These are phyloP conservation scores for Acrossocheilus fasciatus DNA, from an alignment of 2,797 vertebrate genomes.

Conservation along the genomic window DNA sequence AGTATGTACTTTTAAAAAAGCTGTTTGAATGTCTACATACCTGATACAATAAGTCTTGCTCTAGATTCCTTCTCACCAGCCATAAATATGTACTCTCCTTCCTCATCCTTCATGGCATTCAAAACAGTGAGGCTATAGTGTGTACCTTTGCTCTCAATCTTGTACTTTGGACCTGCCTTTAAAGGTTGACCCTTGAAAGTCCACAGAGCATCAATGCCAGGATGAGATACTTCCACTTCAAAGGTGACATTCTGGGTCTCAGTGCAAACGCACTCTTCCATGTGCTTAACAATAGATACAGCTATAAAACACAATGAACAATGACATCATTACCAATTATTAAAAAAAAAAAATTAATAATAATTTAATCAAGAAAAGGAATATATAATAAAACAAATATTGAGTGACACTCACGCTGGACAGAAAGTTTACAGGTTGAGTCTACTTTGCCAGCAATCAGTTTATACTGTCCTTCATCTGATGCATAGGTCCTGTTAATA, in stretches of 20 bases:
- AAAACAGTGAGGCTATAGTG: constrained; percentile 87
- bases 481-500: constrained; percentile 86
- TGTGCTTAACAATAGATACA: constrained; percentile 91
- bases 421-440: constrained; percentile 87
- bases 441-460: constrained; percentile 92
- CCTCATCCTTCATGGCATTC: constrained; percentile 97
- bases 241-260: constrained; percentile 96
- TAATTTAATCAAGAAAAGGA: neutral
- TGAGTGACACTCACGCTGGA: constrained; percentile 84
- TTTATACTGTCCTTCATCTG: constrained; percentile 90
- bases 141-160: constrained; percentile 88
- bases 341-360: neutral
- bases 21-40: constrained; percentile 68
- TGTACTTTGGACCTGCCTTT: constrained; percentile 88
- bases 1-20: neutral
- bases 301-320: constrained; percentile 74
- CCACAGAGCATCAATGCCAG: constrained; percentile 92
- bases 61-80: constrained; percentile 94
- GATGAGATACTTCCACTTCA: constrained; percentile 90
- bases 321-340: neutral
- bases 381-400: neutral
- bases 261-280: constrained; percentile 91
- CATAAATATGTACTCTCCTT: constrained; percentile 92
- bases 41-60: constrained; percentile 92
- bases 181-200: constrained; percentile 89